Evolutionary conservation across 2,888 invertebrate genomes (phyloP), one percentile per base, ranked within the genome.

Genomic region (Penaeus monodon): DNA sequence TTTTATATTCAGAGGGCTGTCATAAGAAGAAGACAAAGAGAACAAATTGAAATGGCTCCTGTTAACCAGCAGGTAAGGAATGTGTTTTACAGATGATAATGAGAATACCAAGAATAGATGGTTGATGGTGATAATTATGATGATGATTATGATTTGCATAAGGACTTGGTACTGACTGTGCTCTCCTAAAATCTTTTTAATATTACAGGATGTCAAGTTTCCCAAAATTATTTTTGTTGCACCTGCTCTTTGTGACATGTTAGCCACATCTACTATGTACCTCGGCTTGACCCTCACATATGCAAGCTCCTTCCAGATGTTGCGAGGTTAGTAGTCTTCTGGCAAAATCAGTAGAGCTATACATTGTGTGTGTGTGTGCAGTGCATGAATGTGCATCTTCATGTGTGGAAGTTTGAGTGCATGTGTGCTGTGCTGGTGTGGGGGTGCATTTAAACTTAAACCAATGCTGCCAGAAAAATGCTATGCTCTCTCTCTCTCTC

Each of bases 221-320:
- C 94, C 90, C 97, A 97, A 92, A 97, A 95, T 96, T 20, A 94
- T 96, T 88, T 94, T 99, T 91, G 93, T 97, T 91, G 94, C 97
- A 38, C 97, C 99, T 0, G 97, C 98, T 0, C 93, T 97, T 92
- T 96, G 97, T 92, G 98, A 99, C 92, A 95, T 97, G 94, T 93
- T 96, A 88, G 97, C 96, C 1, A 98, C 98, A 0, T 96, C 97
- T 0, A 94, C 96, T 57, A 96, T 98, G 96, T 97, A 98, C 92
- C 94, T 98, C 79, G 98, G 98, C 10, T 93, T 99, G 83, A 97
- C 95, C 91, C 93, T 99, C 92, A 99, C 99, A 0, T 97, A 96
- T 92, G 96, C 97, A 1, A 97, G 97, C 91, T 98, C 97, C 92
- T 99, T 98, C 93, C 98, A 98, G 94, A 98, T 99, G 98, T 95